Evolutionary conservation across 1,140 invertebrate species (phyloP).

Genomic region (Neodiprion lecontei): DNA sequence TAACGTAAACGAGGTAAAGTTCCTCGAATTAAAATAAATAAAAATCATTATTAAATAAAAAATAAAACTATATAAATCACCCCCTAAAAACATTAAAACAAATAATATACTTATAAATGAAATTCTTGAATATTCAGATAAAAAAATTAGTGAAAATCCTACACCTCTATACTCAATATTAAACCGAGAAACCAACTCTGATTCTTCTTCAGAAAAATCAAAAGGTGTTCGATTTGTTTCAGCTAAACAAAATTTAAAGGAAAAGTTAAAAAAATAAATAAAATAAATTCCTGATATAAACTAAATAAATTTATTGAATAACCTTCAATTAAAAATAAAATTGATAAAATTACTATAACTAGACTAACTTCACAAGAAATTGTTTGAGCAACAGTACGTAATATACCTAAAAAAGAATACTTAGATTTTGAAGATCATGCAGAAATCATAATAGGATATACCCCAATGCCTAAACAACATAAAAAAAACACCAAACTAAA

Average conservation of each 20-base stretch:
- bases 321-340: slow-evolving; percentile 16
- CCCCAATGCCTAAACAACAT: no score
- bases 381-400: slow-evolving; percentile 70
- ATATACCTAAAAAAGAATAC: slow-evolving; percentile 69
- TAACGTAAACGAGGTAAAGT: slow-evolving; percentile 63
- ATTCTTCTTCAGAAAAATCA: slow-evolving; percentile 66
- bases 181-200: slow-evolving; percentile 79
- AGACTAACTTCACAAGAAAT: slow-evolving; percentile 75
- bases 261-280: slow-evolving; percentile 61
- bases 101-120: slow-evolving; percentile 49
- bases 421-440: slow-evolving; percentile 67
- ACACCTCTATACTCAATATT: slow-evolving; percentile 75
- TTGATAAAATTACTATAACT: slow-evolving; percentile 63
- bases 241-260: slow-evolving; percentile 66
- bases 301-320: slow-evolving; percentile 16
- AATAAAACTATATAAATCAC: slow-evolving; percentile 53
- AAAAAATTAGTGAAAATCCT: slow-evolving; percentile 77
- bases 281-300: slow-evolving; percentile 55
- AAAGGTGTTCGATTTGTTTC: slow-evolving; percentile 70
- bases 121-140: slow-evolving; percentile 74
- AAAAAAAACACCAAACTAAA: no score
- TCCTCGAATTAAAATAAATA: slow-evolving; percentile 66
- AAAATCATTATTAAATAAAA: slow-evolving; percentile 65
- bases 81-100: slow-evolving; percentile 61
- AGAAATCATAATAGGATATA: no score